Evolutionary conservation across 2,888 invertebrate genomes (phyloP).

Genomic region (Tipula helvola): DNA sequence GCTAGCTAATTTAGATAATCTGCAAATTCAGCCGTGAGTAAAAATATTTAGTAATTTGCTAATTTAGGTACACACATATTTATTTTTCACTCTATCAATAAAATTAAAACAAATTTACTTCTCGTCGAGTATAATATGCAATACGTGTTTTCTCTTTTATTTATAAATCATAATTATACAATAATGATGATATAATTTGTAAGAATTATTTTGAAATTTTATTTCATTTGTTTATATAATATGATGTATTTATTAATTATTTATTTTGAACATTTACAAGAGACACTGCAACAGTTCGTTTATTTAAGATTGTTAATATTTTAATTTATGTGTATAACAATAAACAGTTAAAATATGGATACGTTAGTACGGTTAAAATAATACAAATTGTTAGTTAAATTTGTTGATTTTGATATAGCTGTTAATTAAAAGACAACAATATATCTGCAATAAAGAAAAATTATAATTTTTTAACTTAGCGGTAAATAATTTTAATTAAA

Average conservation of each 20-base stretch:
- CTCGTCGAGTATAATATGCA: not conserved
- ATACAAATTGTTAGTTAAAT: not conserved
- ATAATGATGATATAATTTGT: not conserved
- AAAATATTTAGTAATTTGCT: too few species aligned
- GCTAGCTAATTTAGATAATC: too few species aligned
- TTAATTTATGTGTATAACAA: not conserved
- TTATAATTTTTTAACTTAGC: not conserved
- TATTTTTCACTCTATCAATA: too few species aligned
- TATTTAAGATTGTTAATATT: not conserved
- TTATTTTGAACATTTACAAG: not conserved
- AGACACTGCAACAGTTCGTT: not conserved
- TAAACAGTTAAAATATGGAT: not conserved
- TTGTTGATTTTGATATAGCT: not conserved
- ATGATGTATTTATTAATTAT: too few species aligned
- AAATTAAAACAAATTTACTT: not conserved
- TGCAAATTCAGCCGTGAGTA: too few species aligned
- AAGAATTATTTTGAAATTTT: not conserved
- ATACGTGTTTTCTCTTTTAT: not conserved
- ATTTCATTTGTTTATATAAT: not conserved
- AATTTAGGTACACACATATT: too few species aligned
- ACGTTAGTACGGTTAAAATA: too few species aligned
- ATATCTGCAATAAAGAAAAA: not conserved
- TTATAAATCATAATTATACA: not conserved
- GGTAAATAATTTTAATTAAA: not conserved
- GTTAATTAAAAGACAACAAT: not conserved